phyloP scores from a whole-genome alignment of 2,797 vertebrate genomes.

The Simalia tracyae region DNA sequence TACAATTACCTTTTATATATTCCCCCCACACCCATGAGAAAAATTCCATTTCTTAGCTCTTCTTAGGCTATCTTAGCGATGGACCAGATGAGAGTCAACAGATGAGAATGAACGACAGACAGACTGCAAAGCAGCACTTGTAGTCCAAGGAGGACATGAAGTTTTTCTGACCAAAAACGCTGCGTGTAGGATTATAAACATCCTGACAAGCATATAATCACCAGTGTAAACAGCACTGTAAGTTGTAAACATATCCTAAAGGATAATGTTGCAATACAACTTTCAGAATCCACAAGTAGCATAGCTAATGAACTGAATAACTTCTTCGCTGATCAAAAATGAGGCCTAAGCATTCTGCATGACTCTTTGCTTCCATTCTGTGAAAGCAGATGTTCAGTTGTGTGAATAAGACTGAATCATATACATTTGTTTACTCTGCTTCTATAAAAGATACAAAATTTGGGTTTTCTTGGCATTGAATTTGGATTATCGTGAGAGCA shows the following conservation, averaged over 20 bases:
- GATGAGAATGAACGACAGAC: conserved; percentile 20
- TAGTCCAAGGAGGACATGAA: conserved; percentile 22
- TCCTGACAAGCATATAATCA: conserved; percentile 47
- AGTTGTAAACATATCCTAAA: conserved; percentile 42
- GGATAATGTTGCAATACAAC: not conserved
- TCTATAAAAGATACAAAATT: not conserved
- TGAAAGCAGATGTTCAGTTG: not conserved
- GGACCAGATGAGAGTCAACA: not conserved
- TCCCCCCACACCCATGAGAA: not conserved
- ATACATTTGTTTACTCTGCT: not conserved
- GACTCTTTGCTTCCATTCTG: not conserved
- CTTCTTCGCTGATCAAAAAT: not conserved
- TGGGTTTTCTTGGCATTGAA: not conserved
- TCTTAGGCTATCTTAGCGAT: not conserved
- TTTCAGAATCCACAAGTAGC: not conserved
- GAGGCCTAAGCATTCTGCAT: no score
- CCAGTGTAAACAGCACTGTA: conserved; percentile 27
- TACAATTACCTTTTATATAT: not conserved
- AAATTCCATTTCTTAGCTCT: not conserved
- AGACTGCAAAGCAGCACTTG: conserved; percentile 31
- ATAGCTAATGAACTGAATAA: no score
- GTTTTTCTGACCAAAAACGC: conserved; percentile 36
- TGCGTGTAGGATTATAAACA: conserved; percentile 43
- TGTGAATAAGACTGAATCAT: not conserved
- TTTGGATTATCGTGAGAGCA: not conserved